Evolutionary conservation across 1,140 invertebrate species (phyloP).

Genomic region (Panagrolaimus sp.): DNA sequence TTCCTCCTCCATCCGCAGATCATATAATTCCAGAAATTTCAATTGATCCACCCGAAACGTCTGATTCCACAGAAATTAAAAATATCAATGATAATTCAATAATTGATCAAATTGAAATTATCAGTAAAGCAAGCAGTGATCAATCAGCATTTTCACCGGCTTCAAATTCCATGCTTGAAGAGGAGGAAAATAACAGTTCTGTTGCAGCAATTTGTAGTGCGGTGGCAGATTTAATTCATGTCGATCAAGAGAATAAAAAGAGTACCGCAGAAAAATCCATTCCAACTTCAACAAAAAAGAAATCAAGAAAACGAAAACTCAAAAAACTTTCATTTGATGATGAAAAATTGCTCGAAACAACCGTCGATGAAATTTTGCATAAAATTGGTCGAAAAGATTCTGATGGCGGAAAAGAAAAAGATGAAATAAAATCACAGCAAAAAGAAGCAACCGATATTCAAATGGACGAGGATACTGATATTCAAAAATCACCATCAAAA

Average conservation of each 20-base stretch:
- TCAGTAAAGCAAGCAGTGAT: too few species aligned
- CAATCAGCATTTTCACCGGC: neutral
- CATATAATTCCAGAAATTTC: too few species aligned
- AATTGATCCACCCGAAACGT: too few species aligned
- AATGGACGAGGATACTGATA: too few species aligned
- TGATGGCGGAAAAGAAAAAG: too few species aligned
- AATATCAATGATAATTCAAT: too few species aligned
- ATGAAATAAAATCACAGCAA: too few species aligned
- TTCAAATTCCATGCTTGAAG: neutral
- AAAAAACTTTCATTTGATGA: neutral
- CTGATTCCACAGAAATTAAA: too few species aligned
- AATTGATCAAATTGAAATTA: too few species aligned
- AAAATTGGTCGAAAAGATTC: neutral
- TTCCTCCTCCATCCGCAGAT: too few species aligned
- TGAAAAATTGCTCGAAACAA: neutral
- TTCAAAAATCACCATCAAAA: too few species aligned
- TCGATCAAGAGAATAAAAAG: neutral
- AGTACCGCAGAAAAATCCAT: neutral
- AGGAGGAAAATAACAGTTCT: neutral
- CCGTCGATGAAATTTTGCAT: neutral
- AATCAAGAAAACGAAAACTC: neutral
- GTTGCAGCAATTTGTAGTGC: slow-evolving; percentile 4
- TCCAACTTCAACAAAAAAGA: neutral
- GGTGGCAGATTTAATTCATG: slow-evolving; percentile 5
- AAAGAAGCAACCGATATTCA: too few species aligned